Conservation (phyloP, 2,797 vertebrate species). For the Oreochromis mossambicus region DNA sequence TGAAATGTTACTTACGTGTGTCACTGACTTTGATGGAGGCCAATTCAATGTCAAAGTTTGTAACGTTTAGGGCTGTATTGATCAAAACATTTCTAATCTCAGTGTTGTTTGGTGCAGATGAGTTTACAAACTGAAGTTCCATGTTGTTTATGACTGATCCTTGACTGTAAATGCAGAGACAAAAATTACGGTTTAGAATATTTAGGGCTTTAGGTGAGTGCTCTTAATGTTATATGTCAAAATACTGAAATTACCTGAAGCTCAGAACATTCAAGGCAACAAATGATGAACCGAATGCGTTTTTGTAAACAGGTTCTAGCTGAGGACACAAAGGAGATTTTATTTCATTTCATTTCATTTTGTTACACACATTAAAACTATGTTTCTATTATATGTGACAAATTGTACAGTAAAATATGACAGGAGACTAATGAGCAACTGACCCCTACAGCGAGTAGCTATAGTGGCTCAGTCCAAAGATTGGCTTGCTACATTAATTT, state of each 20-base stretch:
- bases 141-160: not conserved
- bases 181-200: not conserved
- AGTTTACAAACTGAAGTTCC: not conserved
- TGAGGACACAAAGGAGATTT: not conserved
- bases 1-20: not conserved
- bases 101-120: not conserved
- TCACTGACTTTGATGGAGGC: rapidly evolving
- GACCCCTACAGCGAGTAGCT: not conserved
- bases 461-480: not conserved
- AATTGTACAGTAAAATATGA: not conserved
- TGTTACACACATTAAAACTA: not conserved
- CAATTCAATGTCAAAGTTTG: not conserved
- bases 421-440: not conserved
- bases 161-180: not conserved
- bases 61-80: not conserved
- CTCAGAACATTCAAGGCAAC: not conserved
- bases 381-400: not conserved
- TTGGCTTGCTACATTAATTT: not conserved
- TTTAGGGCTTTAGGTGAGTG: not conserved
- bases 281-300: not conserved
- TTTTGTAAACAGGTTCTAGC: not conserved
- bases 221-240: not conserved
- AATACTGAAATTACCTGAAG: not conserved
- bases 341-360: not conserved
- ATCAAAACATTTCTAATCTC: not conserved